Percentiles rank a stretch among this genome's conserved stretches.
Evolutionary conservation across 2,113 vertebrate genomes (phyloP).

Genomic region (Meriones unguiculatus): DNA sequence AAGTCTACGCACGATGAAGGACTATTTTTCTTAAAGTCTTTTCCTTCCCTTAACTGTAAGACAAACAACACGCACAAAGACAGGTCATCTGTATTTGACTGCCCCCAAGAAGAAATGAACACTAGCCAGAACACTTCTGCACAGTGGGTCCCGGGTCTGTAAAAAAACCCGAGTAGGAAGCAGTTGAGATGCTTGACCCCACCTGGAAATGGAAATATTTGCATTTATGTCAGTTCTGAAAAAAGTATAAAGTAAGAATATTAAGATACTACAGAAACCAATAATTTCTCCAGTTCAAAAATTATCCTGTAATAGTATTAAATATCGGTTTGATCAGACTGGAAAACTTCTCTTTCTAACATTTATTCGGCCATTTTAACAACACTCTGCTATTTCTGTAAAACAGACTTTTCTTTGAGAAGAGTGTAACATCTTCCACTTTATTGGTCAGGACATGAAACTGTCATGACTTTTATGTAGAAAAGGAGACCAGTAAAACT

Average conservation of each 20-base stretch:
- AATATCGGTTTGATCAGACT: not conserved
- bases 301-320: not conserved
- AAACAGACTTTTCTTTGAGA: conserved; percentile 6
- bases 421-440: not conserved
- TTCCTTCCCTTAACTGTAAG: not conserved
- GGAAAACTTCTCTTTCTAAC: not conserved
- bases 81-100: not conserved
- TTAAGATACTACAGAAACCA: not conserved
- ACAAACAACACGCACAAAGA: not conserved
- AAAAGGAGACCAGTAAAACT: not conserved
- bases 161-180: conserved; percentile 20
- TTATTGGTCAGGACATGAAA: conserved; percentile 45
- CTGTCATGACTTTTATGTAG: not conserved
- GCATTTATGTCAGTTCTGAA: conserved; percentile 46
- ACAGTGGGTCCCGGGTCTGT: not conserved
- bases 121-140: not conserved
- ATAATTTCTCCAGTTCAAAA: conserved; percentile 46
- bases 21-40: not conserved
- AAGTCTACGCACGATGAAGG: not conserved
- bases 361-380: conserved; percentile 21
- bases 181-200: conserved; percentile 30
- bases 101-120: not conserved
- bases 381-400: conserved; percentile 15
- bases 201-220: conserved; percentile 54
- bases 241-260: not conserved